Evolutionary conservation across 2,113 vertebrate genomes (phyloP), one percentile per base, ranked within the genome.

Genomic region (Alethe castanea): DNA sequence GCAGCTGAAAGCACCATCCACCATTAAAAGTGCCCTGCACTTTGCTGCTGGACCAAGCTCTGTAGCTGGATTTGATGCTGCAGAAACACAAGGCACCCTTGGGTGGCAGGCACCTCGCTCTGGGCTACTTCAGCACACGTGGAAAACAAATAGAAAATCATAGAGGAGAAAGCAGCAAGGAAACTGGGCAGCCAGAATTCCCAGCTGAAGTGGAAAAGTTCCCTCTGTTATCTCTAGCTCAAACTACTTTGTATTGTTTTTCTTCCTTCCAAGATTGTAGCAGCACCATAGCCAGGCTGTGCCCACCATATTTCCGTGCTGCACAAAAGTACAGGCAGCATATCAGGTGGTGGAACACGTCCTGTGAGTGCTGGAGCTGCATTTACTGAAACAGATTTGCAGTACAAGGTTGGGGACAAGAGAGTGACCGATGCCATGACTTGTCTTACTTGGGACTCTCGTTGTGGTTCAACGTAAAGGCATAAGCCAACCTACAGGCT

Each of bases 241-340:
- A 24, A 52, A 8, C 29, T 72, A 26, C 29, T 80, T 53, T n/a
- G 42, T 36, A 4, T 50, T 33, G 50, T 28, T 67, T 82, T 54
- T 28, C 33, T 83, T 65, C 48, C 44, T 36, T 28, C 62, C 1
- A 4, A 47, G 72, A 17, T 2, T 24, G 47, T 36, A 42, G 24
- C 67, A 19, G 14, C 0, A 0, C 53, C 0, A 0, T 14, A 12
- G n/a, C 33, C 53, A 33, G 62, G 8, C 57, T 12, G 36, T 29
- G 18, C 47, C 29, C 45, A 59, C 14, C 38, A 9, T 17, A 9
- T 28, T 11, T 7, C 42, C 0, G 0, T 35, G 45, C 70, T 6
- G 3, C 12, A 3, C 40, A 31, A 52, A 61, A 19, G 76, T 80
- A 53, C 4, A 2, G 24, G 31, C 76, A 66, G 61, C 48, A 6